phyloP scores from a whole-genome alignment of 2,888 invertebrate species.

The Stomorhina lunata region DNA sequence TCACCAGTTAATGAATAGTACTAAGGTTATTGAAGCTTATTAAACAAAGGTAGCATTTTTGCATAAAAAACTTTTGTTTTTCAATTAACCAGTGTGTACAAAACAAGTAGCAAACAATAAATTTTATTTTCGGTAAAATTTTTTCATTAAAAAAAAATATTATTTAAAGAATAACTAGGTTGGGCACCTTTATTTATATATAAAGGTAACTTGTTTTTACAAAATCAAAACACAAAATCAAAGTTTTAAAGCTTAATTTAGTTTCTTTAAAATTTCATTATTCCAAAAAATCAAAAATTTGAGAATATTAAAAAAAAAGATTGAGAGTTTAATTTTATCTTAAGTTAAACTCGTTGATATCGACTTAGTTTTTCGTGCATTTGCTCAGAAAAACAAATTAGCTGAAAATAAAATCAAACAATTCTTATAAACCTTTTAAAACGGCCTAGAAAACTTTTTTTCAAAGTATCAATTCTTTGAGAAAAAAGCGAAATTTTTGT shows the following conservation, averaged over 20 bases:
- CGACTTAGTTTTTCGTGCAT: constrained; percentile 35
- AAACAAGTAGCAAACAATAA: constrained; percentile 79
- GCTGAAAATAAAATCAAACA: constrained; percentile 78
- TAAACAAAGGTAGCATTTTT: constrained; percentile 38
- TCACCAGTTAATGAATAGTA: constrained; percentile 75
- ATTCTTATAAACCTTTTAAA: constrained; percentile 50
- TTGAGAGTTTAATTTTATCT: constrained; percentile 58
- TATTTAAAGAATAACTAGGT: constrained; percentile 69
- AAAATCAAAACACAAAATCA: constrained; percentile 56
- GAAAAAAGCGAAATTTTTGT: constrained; percentile 37
- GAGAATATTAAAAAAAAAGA: constrained; percentile 18
- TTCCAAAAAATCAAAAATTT: background rate
- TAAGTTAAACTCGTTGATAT: constrained; percentile 67
- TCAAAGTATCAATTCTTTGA: constrained; percentile 47
- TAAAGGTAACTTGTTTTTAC: constrained; percentile 59
- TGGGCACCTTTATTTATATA: constrained; percentile 61
- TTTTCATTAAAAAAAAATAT: constrained; percentile 39
- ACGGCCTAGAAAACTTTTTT: constrained; percentile 64
- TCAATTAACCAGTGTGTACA: constrained; percentile 77
- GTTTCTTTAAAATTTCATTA: constrained; percentile 68
- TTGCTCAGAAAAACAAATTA: constrained; percentile 49
- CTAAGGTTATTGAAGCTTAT: constrained; percentile 74
- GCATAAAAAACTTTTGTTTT: constrained; percentile 62
- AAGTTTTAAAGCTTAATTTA: constrained; percentile 71
- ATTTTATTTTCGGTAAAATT: constrained; percentile 76